phyloP scores from a whole-genome alignment of 2,888 invertebrate genomes.

The Xestobium rufovillosum region DNA sequence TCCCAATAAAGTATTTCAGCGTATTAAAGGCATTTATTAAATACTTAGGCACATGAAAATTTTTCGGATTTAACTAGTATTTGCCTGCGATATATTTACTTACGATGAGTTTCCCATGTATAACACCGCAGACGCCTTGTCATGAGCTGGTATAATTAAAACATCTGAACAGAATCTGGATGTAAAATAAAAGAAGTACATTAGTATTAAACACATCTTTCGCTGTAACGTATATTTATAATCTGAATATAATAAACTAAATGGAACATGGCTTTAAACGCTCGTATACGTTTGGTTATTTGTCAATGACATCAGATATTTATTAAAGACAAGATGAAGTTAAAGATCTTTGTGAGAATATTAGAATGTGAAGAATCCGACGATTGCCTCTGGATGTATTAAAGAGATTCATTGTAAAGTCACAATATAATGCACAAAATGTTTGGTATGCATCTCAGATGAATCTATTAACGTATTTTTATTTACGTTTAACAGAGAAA shows the following conservation, averaged over 20 bases:
- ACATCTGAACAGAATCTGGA: too few species aligned
- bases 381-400: constrained; percentile 27
- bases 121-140: too few species aligned
- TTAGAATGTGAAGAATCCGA: constrained; percentile 40
- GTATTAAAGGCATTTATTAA: too few species aligned
- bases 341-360: constrained; percentile 37
- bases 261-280: constrained; percentile 35
- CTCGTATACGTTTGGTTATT: constrained; percentile 40
- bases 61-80: too few species aligned
- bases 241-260: constrained; percentile 36
- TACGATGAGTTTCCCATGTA: too few species aligned
- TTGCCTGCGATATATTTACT: too few species aligned
- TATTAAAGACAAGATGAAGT: constrained; percentile 41
- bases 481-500: constrained; percentile 17
- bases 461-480: constrained; percentile 36
- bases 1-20: too few species aligned
- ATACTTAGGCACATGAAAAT: too few species aligned
- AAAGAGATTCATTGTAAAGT: constrained; percentile 27
- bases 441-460: constrained; percentile 34
- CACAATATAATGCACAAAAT: constrained; percentile 36
- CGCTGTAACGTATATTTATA: too few species aligned
- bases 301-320: constrained; percentile 44
- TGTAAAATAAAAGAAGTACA: too few species aligned
- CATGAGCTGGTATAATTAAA: too few species aligned
- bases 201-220: too few species aligned